Percentiles rank a stretch among this genome's conserved stretches.
Evolutionary conservation across 1,140 invertebrate genomes (phyloP).

Genomic region (Trachymyrmex septentrionalis): DNA sequence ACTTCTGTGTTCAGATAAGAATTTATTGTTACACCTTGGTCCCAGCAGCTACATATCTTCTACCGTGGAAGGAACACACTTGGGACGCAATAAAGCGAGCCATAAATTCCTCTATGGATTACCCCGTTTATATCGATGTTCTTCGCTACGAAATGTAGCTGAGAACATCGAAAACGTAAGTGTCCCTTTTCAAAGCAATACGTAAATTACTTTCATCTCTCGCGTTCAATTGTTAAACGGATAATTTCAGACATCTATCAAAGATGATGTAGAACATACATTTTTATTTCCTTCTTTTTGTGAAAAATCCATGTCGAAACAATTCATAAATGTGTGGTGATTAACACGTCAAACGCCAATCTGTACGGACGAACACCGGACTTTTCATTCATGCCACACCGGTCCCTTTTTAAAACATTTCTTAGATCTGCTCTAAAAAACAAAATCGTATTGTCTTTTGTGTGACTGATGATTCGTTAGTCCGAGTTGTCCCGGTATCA

Average conservation of each 20-base stretch:
- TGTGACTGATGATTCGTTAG: too few relatives aligned
- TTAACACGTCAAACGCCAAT: too few relatives aligned
- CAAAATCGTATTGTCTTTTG: too few relatives aligned
- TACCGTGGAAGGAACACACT: slow-evolving; percentile 44
- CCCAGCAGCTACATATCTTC: slow-evolving; percentile 57
- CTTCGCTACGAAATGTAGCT: slow-evolving; percentile 38
- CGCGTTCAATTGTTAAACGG: slow-evolving; percentile 14
- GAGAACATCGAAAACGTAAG: slow-evolving; percentile 29
- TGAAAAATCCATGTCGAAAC: not conserved
- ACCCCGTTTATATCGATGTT: slow-evolving; percentile 61
- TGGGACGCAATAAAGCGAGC: slow-evolving; percentile 69
- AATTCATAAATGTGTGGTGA: not conserved
- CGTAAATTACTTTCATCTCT: slow-evolving; percentile 43
- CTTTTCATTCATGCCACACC: too few relatives aligned
- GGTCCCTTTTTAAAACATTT: too few relatives aligned
- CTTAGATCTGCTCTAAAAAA: too few relatives aligned
- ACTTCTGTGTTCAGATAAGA: slow-evolving; percentile 61
- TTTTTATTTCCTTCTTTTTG: not conserved
- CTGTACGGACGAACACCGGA: too few relatives aligned
- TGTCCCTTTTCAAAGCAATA: not conserved
- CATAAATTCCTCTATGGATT: slow-evolving; percentile 69
- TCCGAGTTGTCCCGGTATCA: too few relatives aligned
- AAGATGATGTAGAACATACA: not conserved
- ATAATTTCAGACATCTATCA: not conserved
- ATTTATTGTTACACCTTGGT: slow-evolving; percentile 67